Base-by-base conservation (phyloP, 1,140 invertebrate species). In the Epicauta chinensis region DNA sequence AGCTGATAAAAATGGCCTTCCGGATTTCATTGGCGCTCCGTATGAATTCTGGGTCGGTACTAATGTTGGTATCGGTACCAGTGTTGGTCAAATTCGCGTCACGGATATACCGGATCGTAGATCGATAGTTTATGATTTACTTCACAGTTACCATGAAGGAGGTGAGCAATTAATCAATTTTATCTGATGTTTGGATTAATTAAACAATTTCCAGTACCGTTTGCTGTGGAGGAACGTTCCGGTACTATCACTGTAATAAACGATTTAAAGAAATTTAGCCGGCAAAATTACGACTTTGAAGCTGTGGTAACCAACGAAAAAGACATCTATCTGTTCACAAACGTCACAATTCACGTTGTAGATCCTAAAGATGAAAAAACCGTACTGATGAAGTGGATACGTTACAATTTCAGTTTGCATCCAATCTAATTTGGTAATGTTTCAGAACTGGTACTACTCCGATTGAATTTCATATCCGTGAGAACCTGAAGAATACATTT, bases 11-110 rank as follows among this genome's bases (percentile, higher is more conserved):
- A 60, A 72, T 23, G 77, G 77, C 53, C 73, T 74, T 30, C 91
- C 92, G 0, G 82, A 88, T 55, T 96, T 97, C 64, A 73, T 90
- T 16, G 90, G 91, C 16, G 81, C 89, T 1, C 89, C 91, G 0
- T 96, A 94, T 63, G 84, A 90, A 55, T 93, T 96, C 70, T 90
- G 86, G 83, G 86, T 95, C 12, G 86, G 86, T 1, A 85, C 85
- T 42, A 89, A 89, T 64, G 87, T 87, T 1, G 81, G 81, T 0
- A 73, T 90, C 39, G 89, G 88, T 5, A 91, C 89, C 0, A 91
- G 86, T 58, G 82, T 96, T 35, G 93, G 93, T 1, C 88, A 91
- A 71, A 85, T 91, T 32, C 73, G 83, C 47, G 77, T 89, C 1
- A 86, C 81, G 13, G 81, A 87, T 52, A 78, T 81, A 2, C 75